These are phyloP conservation scores for Pelecanus crispus DNA, from an alignment of 2,113 vertebrate genomes.

Conservation along the genomic window DNA sequence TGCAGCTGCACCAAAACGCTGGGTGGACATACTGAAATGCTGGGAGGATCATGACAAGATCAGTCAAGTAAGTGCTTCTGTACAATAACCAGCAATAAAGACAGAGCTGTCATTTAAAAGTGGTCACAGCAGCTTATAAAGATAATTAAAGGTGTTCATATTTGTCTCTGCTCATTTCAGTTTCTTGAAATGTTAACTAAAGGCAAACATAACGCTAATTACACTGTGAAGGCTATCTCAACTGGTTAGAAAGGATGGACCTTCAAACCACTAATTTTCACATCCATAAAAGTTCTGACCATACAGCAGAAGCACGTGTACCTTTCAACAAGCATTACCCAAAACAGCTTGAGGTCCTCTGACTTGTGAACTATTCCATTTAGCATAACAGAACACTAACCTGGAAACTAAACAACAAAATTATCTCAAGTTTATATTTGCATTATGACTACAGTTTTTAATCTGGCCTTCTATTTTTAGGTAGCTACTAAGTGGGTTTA, in stretches of 20 bases:
- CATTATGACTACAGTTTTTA: neutral
- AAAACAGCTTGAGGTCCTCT: neutral
- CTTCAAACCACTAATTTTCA: neutral
- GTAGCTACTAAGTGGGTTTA: neutral
- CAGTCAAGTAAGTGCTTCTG: neutral
- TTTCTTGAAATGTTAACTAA: neutral
- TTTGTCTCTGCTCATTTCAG: neutral
- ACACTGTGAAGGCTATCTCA: neutral
- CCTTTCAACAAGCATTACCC: neutral
- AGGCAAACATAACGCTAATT: neutral
- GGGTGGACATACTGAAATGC: neutral
- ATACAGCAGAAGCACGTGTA: neutral
- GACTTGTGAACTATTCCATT: neutral
- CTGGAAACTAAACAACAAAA: neutral
- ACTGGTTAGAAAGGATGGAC: neutral
- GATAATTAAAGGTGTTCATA: neutral
- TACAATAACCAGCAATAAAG: neutral
- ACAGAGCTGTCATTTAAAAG: neutral
- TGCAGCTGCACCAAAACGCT: neutral
- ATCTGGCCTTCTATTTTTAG: neutral
- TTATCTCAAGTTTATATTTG: neutral
- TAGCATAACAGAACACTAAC: neutral
- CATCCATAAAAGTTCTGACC: neutral
- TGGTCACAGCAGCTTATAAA: neutral
- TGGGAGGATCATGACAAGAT: neutral